Conservation (phyloP, 37 sponge, comb jelly and placozoan species). For the Corticium candelabrum region DNA sequence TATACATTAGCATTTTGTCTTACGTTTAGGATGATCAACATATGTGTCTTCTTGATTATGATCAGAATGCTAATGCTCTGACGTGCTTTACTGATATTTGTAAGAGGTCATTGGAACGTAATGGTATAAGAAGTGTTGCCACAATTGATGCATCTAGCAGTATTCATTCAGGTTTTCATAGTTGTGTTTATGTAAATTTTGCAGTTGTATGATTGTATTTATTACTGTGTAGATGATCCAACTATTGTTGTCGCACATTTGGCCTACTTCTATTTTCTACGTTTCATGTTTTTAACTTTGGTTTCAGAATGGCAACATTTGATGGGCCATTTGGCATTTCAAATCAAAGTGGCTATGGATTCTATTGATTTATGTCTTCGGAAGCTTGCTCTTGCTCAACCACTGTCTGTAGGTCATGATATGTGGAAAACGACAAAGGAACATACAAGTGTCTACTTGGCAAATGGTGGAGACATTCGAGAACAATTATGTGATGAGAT, state of each 20-base stretch:
- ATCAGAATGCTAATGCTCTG: too few species aligned
- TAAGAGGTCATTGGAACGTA: too few species aligned
- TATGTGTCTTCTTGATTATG: background rate
- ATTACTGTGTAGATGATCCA: background rate
- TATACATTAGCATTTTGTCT: background rate
- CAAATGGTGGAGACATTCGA: background rate
- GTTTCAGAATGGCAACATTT: background rate
- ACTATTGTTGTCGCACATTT: background rate
- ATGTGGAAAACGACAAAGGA: background rate
- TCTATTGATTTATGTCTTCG: background rate
- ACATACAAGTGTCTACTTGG: background rate
- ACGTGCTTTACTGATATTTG: too few species aligned
- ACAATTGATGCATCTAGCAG: too few species aligned
- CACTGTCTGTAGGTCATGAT: background rate
- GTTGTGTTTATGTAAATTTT: too few species aligned
- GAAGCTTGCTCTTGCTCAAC: background rate
- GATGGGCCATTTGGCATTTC: background rate
- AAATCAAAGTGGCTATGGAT: background rate
- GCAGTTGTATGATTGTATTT: too few species aligned
- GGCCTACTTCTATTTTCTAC: background rate
- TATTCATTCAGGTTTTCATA: too few species aligned
- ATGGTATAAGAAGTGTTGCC: too few species aligned
- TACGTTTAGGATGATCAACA: background rate
- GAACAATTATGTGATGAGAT: background rate
- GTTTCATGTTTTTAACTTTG: background rate